A percentile compares a stretch with the other conserved stretches of the same genome.
Conservation (phyloP, 1,140 invertebrate genomes). For the Drosophila albomicans region DNA sequence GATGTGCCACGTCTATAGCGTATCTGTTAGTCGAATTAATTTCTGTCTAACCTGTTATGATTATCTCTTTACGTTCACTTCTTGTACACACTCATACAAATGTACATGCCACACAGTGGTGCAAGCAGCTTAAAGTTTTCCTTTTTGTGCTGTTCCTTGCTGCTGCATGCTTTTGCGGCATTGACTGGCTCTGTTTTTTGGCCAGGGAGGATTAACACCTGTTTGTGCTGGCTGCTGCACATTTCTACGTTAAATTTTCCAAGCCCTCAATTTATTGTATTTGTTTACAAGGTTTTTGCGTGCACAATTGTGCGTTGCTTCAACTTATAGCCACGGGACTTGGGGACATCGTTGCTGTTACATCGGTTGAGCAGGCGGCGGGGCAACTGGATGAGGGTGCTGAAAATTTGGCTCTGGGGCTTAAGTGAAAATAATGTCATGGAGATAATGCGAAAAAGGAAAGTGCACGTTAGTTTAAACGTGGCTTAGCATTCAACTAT, state of each 20-base stretch:
- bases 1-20: not conserved
- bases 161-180: constrained; percentile 39
- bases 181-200: constrained; percentile 7
- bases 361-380: not conserved
- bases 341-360: not conserved
- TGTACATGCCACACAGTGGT: not conserved
- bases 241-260: constrained; percentile 56
- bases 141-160: constrained; percentile 8
- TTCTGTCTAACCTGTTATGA: constrained; percentile 6
- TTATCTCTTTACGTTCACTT: constrained; percentile 11
- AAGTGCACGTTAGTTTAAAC: constrained; percentile 57
- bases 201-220: constrained; percentile 74
- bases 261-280: constrained; percentile 79
- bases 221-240: constrained; percentile 63
- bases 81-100: not conserved
- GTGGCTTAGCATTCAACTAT: constrained; percentile 32
- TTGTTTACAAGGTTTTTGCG: constrained; percentile 82
- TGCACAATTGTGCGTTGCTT: constrained; percentile 58
- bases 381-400: constrained; percentile 7
- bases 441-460: constrained; percentile 76
- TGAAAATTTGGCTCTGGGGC: constrained; percentile 55
- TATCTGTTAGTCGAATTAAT: constrained; percentile 4
- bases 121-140: constrained; percentile 54
- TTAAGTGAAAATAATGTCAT: constrained; percentile 71
- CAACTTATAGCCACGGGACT: constrained; percentile 28